phyloP scores from a whole-genome alignment of 2,888 invertebrate species.

The Crematogaster levior region DNA sequence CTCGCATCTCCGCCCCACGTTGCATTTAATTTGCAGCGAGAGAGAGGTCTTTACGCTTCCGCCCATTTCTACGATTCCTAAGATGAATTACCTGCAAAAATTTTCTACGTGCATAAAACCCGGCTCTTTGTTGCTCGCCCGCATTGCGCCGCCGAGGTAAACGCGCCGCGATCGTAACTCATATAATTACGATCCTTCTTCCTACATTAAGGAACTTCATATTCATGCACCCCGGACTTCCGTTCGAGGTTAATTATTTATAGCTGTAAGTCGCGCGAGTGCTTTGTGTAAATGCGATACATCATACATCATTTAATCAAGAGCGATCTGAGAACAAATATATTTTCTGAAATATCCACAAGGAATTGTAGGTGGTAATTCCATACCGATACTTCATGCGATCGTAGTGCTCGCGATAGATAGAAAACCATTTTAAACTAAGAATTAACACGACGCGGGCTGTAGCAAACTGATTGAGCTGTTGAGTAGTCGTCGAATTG shows the following conservation, averaged over 20 bases:
- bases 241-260: slow-evolving; percentile 46
- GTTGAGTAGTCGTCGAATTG: slow-evolving; percentile 37
- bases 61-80: slow-evolving; percentile 40
- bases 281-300: slow-evolving; percentile 30
- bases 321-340: background rate
- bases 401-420: background rate
- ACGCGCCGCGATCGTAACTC: slow-evolving; percentile 36
- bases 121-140: slow-evolving; percentile 8
- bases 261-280: slow-evolving; percentile 10
- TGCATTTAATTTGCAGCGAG: slow-evolving; percentile 36
- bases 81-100: slow-evolving; percentile 50
- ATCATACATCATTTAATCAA: slow-evolving; percentile 21
- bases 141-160: slow-evolving; percentile 16
- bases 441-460: slow-evolving; percentile 1
- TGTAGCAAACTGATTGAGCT: slow-evolving; percentile 24
- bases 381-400: background rate
- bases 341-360: background rate
- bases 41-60: slow-evolving; percentile 35
- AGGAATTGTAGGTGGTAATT: background rate
- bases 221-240: slow-evolving; percentile 42
- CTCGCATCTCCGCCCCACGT: slow-evolving; percentile 33
- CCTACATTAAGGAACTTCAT: slow-evolving; percentile 37
- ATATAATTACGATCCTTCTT: slow-evolving; percentile 48
- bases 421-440: background rate
- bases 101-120: slow-evolving; percentile 34